Percentiles rank a stretch among this genome's conserved stretches.
phyloP scores from a whole-genome alignment of 1,140 invertebrate species.

The Bicyclus anynana region DNA sequence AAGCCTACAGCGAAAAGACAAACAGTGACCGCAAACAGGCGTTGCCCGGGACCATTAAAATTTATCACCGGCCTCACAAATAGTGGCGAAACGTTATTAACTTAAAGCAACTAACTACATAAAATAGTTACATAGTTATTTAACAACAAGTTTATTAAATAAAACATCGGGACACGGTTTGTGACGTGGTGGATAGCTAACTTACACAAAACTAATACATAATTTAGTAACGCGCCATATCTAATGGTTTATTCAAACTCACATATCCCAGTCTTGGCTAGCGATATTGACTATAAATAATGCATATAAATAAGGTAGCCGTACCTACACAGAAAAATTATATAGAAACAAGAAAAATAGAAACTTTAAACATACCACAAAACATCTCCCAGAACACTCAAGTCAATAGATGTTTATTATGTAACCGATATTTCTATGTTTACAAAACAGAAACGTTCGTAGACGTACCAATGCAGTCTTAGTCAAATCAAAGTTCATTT shows the following conservation, averaged over 20 bases:
- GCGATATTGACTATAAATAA: slow-evolving; percentile 59
- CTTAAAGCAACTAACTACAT: slow-evolving; percentile 37
- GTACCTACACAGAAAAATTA: slow-evolving; percentile 27
- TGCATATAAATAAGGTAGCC: slow-evolving; percentile 42
- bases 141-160: slow-evolving; percentile 42
- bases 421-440: no score
- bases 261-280: slow-evolving; percentile 57
- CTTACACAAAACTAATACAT: slow-evolving; percentile 70
- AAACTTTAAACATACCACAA: background rate
- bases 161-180: slow-evolving; percentile 58
- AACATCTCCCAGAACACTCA: background rate
- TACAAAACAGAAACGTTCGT: no score
- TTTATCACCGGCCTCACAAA: slow-evolving; percentile 43
- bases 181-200: slow-evolving; percentile 49
- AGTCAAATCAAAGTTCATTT: no score
- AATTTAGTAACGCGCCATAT: slow-evolving; percentile 63
- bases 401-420: background rate
- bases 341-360: slow-evolving; percentile 1
- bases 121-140: background rate
- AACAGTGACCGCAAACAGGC: slow-evolving; percentile 23
- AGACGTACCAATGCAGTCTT: no score
- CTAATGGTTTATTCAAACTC: slow-evolving; percentile 65
- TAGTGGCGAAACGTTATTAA: slow-evolving; percentile 45
- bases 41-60: slow-evolving; percentile 34
- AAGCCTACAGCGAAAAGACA: slow-evolving; percentile 23